Evolutionary conservation across 2,888 invertebrate genomes (phyloP), one percentile per base, ranked within the genome.

Genomic region (Palloptera scutellata): DNA sequence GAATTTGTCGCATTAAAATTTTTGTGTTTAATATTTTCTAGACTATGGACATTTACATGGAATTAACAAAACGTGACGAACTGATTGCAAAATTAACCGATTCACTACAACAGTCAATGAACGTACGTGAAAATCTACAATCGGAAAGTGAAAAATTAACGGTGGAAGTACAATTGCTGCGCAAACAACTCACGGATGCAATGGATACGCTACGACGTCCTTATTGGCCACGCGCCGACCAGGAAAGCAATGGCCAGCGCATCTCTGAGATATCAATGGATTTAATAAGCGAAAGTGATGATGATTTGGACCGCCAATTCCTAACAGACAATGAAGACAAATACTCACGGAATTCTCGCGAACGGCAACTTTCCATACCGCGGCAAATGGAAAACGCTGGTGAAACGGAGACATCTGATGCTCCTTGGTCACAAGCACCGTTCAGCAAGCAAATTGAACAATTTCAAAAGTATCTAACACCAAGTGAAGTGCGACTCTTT

Each of bases 41-140:
- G 92, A 87, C 91, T 78, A 87, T 90, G 82, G 91, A 93, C 83
- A 91, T 90, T 82, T 91, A 92, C 82, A 87, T 87, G 76, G 91
- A 91, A 75, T 86, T 93, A 68, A 86, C 87, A 12, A 88, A 90
- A 74, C 90, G 92, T 77, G 91, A 93, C 79, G 87, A 88, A 75
- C 83, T 91, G 78, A 93, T 93, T 74, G 88, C 90, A 77, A 89
- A 92, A 83, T 86, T 93, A 68, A 91, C 89, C 72, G 86, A 89
- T 76, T 90, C 92, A 42, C 86, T 93, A 76, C 89, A 92, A 83
- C 89, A 90, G 78, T 90, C 91, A 0, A 84, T 90, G 45, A 84
- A 85, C 30, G 88, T 89, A 62, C 87, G 90, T 68, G 89, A 91
- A 75, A 86, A 88, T 69, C 84, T 92, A 54, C 88, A 88, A 77